Percentiles rank a stretch among this genome's conserved stretches.
phyloP scores from a whole-genome alignment of 2,888 invertebrate species.

The Ctenicera cuprea region DNA sequence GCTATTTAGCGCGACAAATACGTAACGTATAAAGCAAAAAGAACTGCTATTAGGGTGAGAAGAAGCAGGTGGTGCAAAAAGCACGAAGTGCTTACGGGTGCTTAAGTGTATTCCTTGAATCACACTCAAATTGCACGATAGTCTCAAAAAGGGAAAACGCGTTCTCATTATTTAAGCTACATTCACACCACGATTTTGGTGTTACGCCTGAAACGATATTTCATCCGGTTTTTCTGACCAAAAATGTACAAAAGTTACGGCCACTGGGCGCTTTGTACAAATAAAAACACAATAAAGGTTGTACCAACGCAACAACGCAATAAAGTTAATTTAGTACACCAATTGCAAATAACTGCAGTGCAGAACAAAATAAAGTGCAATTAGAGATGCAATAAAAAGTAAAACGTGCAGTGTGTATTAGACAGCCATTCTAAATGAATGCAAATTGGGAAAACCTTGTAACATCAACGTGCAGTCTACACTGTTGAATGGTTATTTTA shows the following conservation, averaged over 20 bases:
- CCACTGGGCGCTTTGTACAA: constrained; percentile 7
- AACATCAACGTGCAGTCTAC: neutral
- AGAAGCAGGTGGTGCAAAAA: constrained; percentile 65
- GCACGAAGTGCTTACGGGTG: constrained; percentile 52
- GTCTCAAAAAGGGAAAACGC: constrained; percentile 31
- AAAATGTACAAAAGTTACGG: constrained; percentile 19
- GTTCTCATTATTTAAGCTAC: constrained; percentile 42
- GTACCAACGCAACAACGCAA: constrained; percentile 31
- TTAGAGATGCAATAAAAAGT: constrained; percentile 35
- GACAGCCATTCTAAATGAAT: constrained; percentile 24
- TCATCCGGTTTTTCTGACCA: neutral
- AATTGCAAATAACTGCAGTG: constrained; percentile 54
- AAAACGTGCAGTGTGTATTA: constrained; percentile 31
- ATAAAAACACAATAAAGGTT: constrained; percentile 32
- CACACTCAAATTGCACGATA: constrained; percentile 46
- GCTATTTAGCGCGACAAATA: constrained; percentile 64
- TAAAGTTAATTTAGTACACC: constrained; percentile 47
- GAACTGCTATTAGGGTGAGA: constrained; percentile 64
- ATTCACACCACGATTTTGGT: constrained; percentile 6
- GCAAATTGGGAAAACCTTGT: constrained; percentile 5
- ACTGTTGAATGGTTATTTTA: neutral
- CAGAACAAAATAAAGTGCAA: constrained; percentile 45
- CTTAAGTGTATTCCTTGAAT: constrained; percentile 47
- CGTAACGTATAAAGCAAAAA: constrained; percentile 59
- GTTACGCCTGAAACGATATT: constrained; percentile 11